phyloP scores from a whole-genome alignment of 2,888 invertebrate genomes.

The Acleris literana region DNA sequence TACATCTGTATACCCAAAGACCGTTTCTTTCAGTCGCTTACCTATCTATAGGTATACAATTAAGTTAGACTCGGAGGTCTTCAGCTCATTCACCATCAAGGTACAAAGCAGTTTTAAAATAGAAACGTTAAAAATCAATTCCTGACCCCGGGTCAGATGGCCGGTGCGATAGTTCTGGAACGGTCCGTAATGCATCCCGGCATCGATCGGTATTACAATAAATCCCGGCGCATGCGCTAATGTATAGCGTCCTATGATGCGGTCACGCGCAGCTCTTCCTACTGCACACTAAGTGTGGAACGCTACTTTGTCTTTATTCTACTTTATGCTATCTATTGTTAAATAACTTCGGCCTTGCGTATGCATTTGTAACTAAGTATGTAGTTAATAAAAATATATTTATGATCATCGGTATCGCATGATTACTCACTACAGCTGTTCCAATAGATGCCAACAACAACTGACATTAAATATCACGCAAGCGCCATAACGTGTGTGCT shows the following conservation, averaged over 20 bases:
- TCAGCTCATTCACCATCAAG: not conserved
- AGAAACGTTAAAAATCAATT: conserved; percentile 78
- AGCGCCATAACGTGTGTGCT: too few relatives aligned
- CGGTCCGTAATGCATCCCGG: conserved; percentile 66
- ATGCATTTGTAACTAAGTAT: too few relatives aligned
- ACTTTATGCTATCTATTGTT: too few relatives aligned
- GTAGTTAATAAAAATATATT: too few relatives aligned
- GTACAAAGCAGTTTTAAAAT: conserved; percentile 49
- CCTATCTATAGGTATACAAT: too few relatives aligned
- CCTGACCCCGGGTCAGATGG: conserved; percentile 67
- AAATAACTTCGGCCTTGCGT: not conserved
- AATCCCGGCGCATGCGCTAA: conserved; percentile 71
- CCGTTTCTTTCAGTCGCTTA: too few relatives aligned
- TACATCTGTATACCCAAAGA: too few relatives aligned
- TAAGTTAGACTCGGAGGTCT: too few relatives aligned
- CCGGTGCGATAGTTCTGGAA: conserved; percentile 52
- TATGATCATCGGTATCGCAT: too few relatives aligned
- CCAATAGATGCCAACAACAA: too few relatives aligned
- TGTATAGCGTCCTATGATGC: conserved; percentile 71
- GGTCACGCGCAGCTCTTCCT: conserved; percentile 58
- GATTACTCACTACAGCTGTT: too few relatives aligned
- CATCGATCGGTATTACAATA: conserved; percentile 73
- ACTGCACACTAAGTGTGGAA: conserved; percentile 49
- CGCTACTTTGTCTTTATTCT: conserved; percentile 39
- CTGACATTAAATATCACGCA: too few relatives aligned